These are phyloP conservation scores for Drosophila kurseongensis DNA, from an alignment of 1,140 invertebrate genomes.

Conservation along the genomic window DNA sequence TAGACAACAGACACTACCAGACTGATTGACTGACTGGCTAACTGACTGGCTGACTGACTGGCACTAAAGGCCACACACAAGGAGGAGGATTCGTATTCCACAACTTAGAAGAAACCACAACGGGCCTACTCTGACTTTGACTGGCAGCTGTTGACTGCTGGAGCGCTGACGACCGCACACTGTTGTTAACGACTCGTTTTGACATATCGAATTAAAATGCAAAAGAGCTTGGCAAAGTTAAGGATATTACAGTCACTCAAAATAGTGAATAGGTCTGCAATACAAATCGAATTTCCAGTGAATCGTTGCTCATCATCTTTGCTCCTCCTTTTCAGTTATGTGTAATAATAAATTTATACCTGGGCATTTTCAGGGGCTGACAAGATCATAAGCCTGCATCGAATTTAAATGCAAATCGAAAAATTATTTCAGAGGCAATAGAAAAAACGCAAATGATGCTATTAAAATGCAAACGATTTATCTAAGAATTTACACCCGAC, in stretches of 20 bases:
- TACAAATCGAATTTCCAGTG: constrained; percentile 51
- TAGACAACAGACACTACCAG: constrained; percentile 6
- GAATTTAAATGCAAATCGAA: constrained; percentile 73
- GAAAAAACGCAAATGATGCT: constrained; percentile 66
- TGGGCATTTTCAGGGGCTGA: constrained; percentile 10
- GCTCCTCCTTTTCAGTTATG: constrained; percentile 10
- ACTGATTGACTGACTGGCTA: constrained; percentile 25
- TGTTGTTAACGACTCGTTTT: constrained; percentile 41
- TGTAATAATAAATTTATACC: background rate
- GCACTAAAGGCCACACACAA: constrained; percentile 33
- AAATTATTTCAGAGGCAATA: constrained; percentile 47
- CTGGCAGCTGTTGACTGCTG: constrained; percentile 62
- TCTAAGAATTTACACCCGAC: constrained; percentile 25
- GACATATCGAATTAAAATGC: constrained; percentile 72
- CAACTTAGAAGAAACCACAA: constrained; percentile 15
- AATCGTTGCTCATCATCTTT: constrained; percentile 2
- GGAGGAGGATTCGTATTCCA: constrained; percentile 9
- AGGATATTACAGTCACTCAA: constrained; percentile 60
- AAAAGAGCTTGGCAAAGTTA: constrained; percentile 12
- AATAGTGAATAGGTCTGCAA: constrained; percentile 40
- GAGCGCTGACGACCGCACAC: constrained; percentile 16
- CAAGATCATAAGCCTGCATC: constrained; percentile 42
- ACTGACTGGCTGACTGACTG: constrained; percentile 36
- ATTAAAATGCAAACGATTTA: constrained; percentile 73
- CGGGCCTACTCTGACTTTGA: constrained; percentile 53